These are phyloP conservation scores for Neopelma chrysocephalum DNA, from an alignment of 2,797 vertebrate genomes.

Conservation along the genomic window DNA sequence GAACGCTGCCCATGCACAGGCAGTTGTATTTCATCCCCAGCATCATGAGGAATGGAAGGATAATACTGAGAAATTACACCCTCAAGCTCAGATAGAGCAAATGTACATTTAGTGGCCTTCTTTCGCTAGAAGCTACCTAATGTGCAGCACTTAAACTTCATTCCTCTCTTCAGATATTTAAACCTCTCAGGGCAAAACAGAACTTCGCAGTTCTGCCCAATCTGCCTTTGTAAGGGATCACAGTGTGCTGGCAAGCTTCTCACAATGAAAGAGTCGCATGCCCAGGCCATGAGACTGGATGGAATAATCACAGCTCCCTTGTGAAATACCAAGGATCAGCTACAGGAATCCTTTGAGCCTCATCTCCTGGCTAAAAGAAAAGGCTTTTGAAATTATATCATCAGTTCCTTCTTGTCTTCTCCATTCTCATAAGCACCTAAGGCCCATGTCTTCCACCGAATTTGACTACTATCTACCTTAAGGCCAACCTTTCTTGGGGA, in stretches of 20 bases:
- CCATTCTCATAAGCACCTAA: background rate
- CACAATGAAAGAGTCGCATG: background rate
- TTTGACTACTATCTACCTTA: background rate
- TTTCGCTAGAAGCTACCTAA: background rate
- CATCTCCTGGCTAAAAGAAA: background rate
- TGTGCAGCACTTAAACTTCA: background rate
- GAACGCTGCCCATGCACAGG: background rate
- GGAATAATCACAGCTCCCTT: background rate
- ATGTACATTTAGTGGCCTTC: accelerated
- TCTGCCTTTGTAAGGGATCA: background rate
- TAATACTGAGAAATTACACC: background rate
- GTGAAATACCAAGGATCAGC: background rate
- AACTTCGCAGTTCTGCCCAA: background rate
- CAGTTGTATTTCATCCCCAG: background rate
- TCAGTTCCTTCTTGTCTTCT: background rate
- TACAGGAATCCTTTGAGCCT: background rate
- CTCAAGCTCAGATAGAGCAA: background rate
- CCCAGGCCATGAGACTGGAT: background rate
- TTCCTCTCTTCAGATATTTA: background rate
- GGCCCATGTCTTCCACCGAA: accelerated
- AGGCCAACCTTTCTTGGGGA: background rate
- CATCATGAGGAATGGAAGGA: background rate
- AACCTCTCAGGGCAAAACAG: background rate
- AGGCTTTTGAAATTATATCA: background rate
- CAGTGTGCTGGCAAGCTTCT: background rate